Percentiles rank a stretch among this genome's conserved stretches.
Evolutionary conservation across 2,797 vertebrate species (phyloP).

Genomic region (Periparus ater): DNA sequence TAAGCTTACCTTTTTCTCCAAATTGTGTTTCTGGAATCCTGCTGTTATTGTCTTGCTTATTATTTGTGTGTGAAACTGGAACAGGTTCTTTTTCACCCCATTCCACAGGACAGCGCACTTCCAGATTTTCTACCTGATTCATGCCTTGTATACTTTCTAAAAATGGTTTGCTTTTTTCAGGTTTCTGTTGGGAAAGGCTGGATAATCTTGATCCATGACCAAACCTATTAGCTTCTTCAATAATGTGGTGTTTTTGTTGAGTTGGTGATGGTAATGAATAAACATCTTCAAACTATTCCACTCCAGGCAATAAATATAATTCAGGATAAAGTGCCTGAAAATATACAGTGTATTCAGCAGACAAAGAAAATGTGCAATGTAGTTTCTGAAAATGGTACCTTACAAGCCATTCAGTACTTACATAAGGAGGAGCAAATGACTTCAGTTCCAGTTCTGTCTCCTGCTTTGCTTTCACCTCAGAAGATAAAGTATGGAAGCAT

Average conservation of each 20-base stretch:
- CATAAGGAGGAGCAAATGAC: constrained; percentile 89
- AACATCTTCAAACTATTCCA: constrained; percentile 75
- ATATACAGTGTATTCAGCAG: constrained; percentile 1
- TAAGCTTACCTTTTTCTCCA: constrained; percentile 38
- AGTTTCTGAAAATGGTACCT: neutral
- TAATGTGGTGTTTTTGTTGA: constrained; percentile 74
- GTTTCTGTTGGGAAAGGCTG: constrained; percentile 70
- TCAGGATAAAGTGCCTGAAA: constrained; percentile 88
- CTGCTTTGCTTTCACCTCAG: constrained; percentile 89
- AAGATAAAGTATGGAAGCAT: neutral
- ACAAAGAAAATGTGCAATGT: neutral
- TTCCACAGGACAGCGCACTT: constrained; percentile 32
- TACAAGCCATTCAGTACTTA: constrained; percentile 73
- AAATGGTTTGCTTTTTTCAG: constrained; percentile 74
- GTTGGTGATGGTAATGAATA: constrained; percentile 74
- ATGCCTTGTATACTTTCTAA: constrained; percentile 69
- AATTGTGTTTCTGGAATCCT: constrained; percentile 19
- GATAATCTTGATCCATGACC: constrained; percentile 57
- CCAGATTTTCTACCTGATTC: constrained; percentile 53
- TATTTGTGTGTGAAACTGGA: constrained; percentile 56
- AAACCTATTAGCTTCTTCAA: constrained; percentile 61
- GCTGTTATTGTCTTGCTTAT: constrained; percentile 59
- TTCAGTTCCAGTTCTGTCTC: constrained; percentile 90
- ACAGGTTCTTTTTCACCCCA: constrained; percentile 43
- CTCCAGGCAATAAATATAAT: constrained; percentile 86